Conservation (phyloP, 1,140 invertebrate species). For the Sinella curviseta region DNA sequence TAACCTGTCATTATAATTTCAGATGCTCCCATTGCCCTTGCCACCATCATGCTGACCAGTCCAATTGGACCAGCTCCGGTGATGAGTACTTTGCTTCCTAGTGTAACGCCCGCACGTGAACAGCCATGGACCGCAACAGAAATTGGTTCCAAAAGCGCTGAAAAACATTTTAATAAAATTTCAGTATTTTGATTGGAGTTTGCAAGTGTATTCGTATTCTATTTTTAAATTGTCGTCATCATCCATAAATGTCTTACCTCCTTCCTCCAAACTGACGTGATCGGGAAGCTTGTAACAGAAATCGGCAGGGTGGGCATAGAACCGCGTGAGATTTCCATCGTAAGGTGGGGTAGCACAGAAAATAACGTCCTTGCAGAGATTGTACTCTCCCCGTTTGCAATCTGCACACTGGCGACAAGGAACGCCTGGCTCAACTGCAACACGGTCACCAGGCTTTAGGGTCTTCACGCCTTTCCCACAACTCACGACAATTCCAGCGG, state of each 20-base stretch:
- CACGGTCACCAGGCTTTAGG: conserved; percentile 60
- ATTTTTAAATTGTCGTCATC: too few species aligned
- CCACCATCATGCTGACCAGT: conserved; percentile 76
- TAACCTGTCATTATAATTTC: conserved; percentile 79
- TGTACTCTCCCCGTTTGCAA: conserved; percentile 86
- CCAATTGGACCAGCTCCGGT: conserved; percentile 91
- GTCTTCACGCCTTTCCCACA: conserved; percentile 73
- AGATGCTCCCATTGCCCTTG: conserved; percentile 84
- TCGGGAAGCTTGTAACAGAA: conserved; percentile 81
- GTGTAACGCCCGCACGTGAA: conserved; percentile 66
- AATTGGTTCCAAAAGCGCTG: conserved; percentile 88
- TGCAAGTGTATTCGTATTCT: too few species aligned
- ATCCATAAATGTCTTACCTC: too few species aligned
- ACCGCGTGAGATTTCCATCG: conserved; percentile 81
- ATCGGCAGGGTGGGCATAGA: conserved; percentile 86
- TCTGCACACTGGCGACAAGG: conserved; percentile 79
- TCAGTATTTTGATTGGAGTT: too few species aligned
- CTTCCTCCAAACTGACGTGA: conserved; percentile 38
- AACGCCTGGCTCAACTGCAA: conserved; percentile 69
- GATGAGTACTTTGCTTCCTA: conserved; percentile 78
- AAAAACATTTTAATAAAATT: too few species aligned
- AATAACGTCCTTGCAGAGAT: conserved; percentile 79
- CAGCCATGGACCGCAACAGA: conserved; percentile 93
- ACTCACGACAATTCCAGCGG: conserved; percentile 71
- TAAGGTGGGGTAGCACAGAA: conserved; percentile 90